Percentiles rank a stretch among this genome's conserved stretches.
phyloP scores from a whole-genome alignment of 2,113 vertebrate genomes.

The Propithecus coquereli region DNA sequence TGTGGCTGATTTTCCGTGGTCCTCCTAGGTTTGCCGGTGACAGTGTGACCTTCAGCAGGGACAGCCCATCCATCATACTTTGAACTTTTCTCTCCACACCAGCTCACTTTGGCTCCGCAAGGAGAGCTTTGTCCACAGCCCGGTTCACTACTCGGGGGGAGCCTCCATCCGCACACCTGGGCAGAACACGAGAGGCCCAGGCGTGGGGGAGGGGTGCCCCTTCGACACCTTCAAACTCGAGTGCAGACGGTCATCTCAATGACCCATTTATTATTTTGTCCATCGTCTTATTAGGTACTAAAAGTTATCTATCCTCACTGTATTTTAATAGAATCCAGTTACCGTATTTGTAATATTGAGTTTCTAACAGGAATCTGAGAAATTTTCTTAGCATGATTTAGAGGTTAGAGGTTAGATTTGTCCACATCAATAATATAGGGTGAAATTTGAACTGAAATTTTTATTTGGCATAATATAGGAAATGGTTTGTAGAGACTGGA shows the following conservation, averaged over 20 bases:
- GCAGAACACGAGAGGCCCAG: constrained; percentile 58
- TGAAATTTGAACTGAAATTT: not conserved
- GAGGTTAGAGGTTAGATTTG: not conserved
- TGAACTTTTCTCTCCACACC: constrained; percentile 92
- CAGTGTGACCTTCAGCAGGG: constrained; percentile 91
- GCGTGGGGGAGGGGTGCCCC: constrained; percentile 77
- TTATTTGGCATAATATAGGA: not conserved
- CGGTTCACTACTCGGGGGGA: constrained; percentile 86
- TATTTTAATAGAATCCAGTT: constrained; percentile 39
- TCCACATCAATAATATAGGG: not conserved
- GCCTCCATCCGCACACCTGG: constrained; percentile 71
- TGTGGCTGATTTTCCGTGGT: constrained; percentile 76
- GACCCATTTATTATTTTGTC: constrained; percentile 86
- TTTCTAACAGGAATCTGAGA: constrained; percentile 44
- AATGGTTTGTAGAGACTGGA: not conserved
- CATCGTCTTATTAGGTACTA: constrained; percentile 74
- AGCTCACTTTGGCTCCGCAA: constrained; percentile 84
- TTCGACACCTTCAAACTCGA: constrained; percentile 87
- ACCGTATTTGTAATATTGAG: constrained; percentile 68
- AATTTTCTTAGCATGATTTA: not conserved
- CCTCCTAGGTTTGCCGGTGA: constrained; percentile 89
- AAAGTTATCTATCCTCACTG: constrained; percentile 58
- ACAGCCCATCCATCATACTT: constrained; percentile 94
- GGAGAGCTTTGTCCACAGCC: constrained; percentile 90
- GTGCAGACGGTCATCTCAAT: constrained; percentile 84